A percentile compares a stretch with the other conserved stretches of the same genome.
Evolutionary conservation across 2,888 invertebrate genomes (phyloP).

Genomic region (Aleiodes alternator): DNA sequence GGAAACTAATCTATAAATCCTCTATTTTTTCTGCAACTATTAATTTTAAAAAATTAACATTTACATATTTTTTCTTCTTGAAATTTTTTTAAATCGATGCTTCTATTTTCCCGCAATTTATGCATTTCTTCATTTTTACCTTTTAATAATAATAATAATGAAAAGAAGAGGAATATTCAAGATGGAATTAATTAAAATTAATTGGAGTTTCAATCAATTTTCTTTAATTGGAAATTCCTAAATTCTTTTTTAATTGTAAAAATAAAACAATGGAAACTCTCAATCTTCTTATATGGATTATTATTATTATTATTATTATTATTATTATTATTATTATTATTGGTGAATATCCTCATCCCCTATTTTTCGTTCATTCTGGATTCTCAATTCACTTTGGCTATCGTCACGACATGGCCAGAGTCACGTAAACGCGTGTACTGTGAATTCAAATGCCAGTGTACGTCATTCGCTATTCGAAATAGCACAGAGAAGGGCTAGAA

Average conservation of each 20-base stretch:
- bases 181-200: slow-evolving; percentile 15
- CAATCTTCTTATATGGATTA: background rate
- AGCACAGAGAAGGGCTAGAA: background rate
- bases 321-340: background rate
- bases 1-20: too few species aligned
- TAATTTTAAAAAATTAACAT: too few species aligned
- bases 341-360: background rate
- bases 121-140: too few species aligned
- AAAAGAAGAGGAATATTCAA: background rate
- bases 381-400: slow-evolving; percentile 49
- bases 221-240: slow-evolving; percentile 17
- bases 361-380: background rate
- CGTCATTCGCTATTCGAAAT: slow-evolving; percentile 51
- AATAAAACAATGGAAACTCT: too few species aligned
- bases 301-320: background rate
- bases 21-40: too few species aligned
- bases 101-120: too few species aligned
- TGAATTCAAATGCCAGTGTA: slow-evolving; percentile 53
- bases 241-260: background rate
- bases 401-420: slow-evolving; percentile 40
- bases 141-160: too few species aligned
- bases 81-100: too few species aligned
- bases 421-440: slow-evolving; percentile 49
- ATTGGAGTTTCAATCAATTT: slow-evolving; percentile 1
- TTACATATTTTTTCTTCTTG: too few species aligned